Percentiles rank a stretch among this genome's conserved stretches.
phyloP scores from a whole-genome alignment of 1,140 invertebrate genomes.

The Drosophila lowei region DNA sequence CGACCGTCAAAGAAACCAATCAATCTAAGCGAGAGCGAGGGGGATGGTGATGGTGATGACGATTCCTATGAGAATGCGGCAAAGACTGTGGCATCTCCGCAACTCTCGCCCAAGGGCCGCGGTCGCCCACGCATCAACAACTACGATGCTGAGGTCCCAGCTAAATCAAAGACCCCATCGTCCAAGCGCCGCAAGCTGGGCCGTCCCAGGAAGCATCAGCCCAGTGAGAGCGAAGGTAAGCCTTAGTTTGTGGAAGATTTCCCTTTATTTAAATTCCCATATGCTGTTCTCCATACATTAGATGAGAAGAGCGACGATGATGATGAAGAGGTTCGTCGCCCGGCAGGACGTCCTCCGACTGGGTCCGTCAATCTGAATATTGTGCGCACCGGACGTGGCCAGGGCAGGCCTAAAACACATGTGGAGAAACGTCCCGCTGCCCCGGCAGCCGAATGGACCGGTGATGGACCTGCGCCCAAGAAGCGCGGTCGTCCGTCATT shows the following conservation, averaged over 20 bases:
- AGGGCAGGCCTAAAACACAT: conserved; percentile 65
- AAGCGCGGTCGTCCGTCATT: conserved; percentile 63
- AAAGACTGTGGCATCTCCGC: not conserved
- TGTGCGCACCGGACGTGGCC: conserved; percentile 61
- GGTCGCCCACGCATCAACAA: conserved; percentile 59
- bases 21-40: conserved; percentile 17
- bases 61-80: conserved; percentile 15
- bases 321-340: conserved; percentile 47
- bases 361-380: conserved; percentile 72
- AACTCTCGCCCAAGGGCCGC: conserved; percentile 50
- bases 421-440: not conserved
- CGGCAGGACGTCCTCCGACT: conserved; percentile 61
- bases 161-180: conserved; percentile 32
- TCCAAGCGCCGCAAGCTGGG: conserved; percentile 62
- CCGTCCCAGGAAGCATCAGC: conserved; percentile 55
- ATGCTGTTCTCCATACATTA: not conserved
- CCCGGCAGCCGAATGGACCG: conserved; percentile 25
- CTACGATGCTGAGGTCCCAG: conserved; percentile 1
- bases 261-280: not conserved
- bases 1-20: conserved; percentile 16
- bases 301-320: conserved; percentile 31
- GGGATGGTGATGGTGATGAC: conserved; percentile 34
- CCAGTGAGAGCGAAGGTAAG: conserved; percentile 58
- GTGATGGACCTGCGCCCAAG: conserved; percentile 38
- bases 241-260: not conserved